Evolutionary conservation across 2,797 vertebrate genomes (phyloP), one percentile per base, ranked within the genome.

Genomic region (Valencia hispanica): DNA sequence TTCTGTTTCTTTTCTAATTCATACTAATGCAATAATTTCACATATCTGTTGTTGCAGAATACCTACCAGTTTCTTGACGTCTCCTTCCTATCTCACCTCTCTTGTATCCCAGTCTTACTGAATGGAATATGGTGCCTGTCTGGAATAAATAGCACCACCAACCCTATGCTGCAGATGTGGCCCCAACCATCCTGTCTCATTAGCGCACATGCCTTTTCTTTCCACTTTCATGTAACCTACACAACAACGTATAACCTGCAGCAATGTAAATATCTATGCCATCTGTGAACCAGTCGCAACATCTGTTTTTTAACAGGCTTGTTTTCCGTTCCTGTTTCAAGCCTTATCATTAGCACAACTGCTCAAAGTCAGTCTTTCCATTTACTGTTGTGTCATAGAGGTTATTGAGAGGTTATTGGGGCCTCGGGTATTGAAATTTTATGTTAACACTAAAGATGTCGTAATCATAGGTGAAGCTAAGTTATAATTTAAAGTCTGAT

Each of bases 261-360:
- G 93, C 83, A 75, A 93, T 92, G 80, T 84, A 68, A 78, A 65
- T 89, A 94, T 92, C 77, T 92, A 88, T 89, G 63, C 91, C 94
- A 95, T 92, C 90, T 93, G 93, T 83, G 59, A 75, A 39, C 43
- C 15, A 3, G 76, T 7, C 2, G 70, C 68, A 18, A 93, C 93
- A 94, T 94, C 94, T 95, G 94, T 77, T 94, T 87, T 95, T 94
- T 94, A 92, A 96, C 91, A 81, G 75, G 86, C 75, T 79, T 88
- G 84, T 92, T 90, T 92, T 89, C 78, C 78, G 22, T 86, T 53
- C 73, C 75, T 77, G 36, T 76, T 12, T 73, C 71, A 77, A 79
- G 43, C 90, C 91, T 90, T 94, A 86, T 95, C 89, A 95, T 95
- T 94, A 95, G 45, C 81, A 57, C 55, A 59, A 63, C 43, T 72